Evolutionary conservation across 2,113 vertebrate genomes (phyloP).

Genomic region (Gopherus evgoodei): DNA sequence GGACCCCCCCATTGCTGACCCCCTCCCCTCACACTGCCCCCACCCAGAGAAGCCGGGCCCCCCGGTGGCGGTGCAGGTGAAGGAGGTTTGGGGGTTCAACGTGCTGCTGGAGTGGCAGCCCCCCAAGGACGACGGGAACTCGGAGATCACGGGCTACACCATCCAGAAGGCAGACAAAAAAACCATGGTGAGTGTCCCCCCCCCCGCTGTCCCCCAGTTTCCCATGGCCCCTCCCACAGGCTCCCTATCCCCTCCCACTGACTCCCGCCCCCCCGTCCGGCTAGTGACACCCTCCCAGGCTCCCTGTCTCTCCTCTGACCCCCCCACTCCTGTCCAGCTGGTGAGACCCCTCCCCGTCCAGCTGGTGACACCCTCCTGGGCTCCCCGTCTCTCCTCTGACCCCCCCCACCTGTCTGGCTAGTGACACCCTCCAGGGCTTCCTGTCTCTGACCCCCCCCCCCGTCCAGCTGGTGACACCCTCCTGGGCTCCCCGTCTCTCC

Average conservation of each 20-base stretch:
- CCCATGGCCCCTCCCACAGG: background rate
- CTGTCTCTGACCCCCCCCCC: no score
- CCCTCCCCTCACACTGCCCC: background rate
- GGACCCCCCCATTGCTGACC: no score
- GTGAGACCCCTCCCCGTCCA: no score
- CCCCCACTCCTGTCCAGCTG: background rate
- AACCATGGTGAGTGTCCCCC: constrained; percentile 81
- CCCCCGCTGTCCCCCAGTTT: background rate
- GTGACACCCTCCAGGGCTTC: no score
- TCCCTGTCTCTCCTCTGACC: no score
- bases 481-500: background rate
- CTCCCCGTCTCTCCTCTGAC: no score
- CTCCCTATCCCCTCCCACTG: background rate
- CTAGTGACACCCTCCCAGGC: no score
- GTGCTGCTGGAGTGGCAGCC: constrained; percentile 89
- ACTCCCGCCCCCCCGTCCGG: no score
- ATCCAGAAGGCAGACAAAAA: constrained; percentile 92
- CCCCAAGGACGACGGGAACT: constrained; percentile 89
- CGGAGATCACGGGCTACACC: constrained; percentile 87
- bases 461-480: no score
- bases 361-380: no score
- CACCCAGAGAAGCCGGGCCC: constrained; percentile 88
- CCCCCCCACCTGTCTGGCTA: no score
- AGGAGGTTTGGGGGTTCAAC: constrained; percentile 93
- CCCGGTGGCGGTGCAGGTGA: constrained; percentile 79